These are phyloP conservation scores for Sceliomorpha sp. DNA, from an alignment of 2,888 invertebrate species.

Conservation along the genomic window DNA sequence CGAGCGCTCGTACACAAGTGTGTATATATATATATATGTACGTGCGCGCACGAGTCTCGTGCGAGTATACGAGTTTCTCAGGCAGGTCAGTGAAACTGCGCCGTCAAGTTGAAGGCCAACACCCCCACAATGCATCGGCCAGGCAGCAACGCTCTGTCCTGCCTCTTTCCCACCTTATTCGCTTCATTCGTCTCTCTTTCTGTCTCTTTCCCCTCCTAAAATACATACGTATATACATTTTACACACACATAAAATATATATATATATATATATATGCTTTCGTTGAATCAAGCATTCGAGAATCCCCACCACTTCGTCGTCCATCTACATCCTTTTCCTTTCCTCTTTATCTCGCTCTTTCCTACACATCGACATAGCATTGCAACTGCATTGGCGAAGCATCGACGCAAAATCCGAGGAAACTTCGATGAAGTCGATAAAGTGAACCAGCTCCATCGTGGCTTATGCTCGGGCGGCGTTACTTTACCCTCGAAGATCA, in stretches of 20 bases:
- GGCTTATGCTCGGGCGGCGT: slow-evolving; percentile 20
- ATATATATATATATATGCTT: too few relatives aligned
- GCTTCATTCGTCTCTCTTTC: not conserved
- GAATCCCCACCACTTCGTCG: too few relatives aligned
- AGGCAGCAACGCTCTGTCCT: slow-evolving; percentile 57
- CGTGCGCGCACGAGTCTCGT: slow-evolving; percentile 69
- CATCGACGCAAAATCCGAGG: slow-evolving; percentile 61
- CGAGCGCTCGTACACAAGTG: slow-evolving; percentile 57
- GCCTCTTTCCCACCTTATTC: slow-evolving; percentile 59
- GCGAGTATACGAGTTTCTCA: slow-evolving; percentile 77
- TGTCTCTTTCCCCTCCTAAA: slow-evolving; percentile 32
- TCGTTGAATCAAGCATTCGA: too few relatives aligned
- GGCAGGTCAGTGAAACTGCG: slow-evolving; percentile 81
- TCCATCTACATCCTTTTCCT: slow-evolving; percentile 5
- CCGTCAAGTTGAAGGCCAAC: slow-evolving; percentile 81
- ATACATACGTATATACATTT: too few relatives aligned
- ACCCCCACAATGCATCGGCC: slow-evolving; percentile 80
- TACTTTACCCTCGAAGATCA: slow-evolving; percentile 15
- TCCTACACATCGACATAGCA: slow-evolving; percentile 5
- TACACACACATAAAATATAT: too few relatives aligned
- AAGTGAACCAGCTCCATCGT: slow-evolving; percentile 46
- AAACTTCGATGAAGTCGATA: slow-evolving; percentile 66
- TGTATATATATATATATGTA: too few relatives aligned
- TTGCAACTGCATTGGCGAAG: slow-evolving; percentile 16
- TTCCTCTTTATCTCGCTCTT: slow-evolving; percentile 10